Percentiles rank a stretch among this genome's conserved stretches.
These are phyloP conservation scores for Punctoribates punctum DNA, from an alignment of 2,888 invertebrate species.

Conservation along the genomic window DNA sequence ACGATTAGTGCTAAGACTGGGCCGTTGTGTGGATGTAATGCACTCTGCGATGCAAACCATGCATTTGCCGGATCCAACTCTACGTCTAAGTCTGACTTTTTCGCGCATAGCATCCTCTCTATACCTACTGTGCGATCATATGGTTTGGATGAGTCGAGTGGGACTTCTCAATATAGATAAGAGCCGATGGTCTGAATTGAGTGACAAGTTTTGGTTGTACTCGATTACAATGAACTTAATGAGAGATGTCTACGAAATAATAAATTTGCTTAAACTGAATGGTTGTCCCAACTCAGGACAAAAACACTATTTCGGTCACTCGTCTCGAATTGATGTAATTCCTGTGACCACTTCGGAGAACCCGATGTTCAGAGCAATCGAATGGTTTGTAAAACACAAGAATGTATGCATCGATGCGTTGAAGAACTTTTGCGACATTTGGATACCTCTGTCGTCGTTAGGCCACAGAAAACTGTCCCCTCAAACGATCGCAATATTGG, in stretches of 20 bases:
- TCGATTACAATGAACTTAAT: constrained; percentile 73
- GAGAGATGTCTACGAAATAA: constrained; percentile 79
- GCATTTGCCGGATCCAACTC: constrained; percentile 66
- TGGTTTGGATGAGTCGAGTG: constrained; percentile 70
- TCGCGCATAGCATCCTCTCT: constrained; percentile 74
- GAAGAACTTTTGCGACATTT: constrained; percentile 80
- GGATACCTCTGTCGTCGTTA: constrained; percentile 76
- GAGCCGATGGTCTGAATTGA: constrained; percentile 66
- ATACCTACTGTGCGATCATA: constrained; percentile 77
- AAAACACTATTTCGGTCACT: constrained; percentile 45
- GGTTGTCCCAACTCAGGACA: neutral
- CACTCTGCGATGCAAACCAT: constrained; percentile 69
- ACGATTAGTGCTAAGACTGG: constrained; percentile 72
- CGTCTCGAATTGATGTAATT: constrained; percentile 45
- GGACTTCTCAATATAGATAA: constrained; percentile 61
- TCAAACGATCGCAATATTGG: constrained; percentile 71
- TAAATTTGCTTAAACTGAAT: neutral
- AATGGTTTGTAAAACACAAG: constrained; percentile 56
- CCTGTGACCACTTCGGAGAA: constrained; percentile 35
- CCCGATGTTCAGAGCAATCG: constrained; percentile 41
- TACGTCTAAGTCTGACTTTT: constrained; percentile 69
- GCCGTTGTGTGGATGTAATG: constrained; percentile 75
- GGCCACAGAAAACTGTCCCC: constrained; percentile 74
- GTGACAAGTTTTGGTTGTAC: constrained; percentile 72
- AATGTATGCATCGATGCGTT: constrained; percentile 74